Conservation (phyloP, 2,113 vertebrate species). For the Rynchops niger region DNA sequence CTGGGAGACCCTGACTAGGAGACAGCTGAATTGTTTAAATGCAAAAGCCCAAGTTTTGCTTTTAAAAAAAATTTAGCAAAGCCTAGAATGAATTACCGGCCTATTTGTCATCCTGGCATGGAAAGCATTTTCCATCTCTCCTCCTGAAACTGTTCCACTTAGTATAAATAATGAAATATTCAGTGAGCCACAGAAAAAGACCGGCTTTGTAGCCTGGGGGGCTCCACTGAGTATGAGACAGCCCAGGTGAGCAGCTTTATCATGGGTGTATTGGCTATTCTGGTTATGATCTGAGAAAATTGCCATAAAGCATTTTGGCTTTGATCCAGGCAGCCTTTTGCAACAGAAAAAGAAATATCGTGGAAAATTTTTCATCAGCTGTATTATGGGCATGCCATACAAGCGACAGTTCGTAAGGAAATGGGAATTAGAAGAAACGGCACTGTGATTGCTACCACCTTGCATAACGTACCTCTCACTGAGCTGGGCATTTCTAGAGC, state of each 20-base stretch:
- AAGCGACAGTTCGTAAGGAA: background rate
- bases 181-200: slow-evolving; percentile 4
- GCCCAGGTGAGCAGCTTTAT: slow-evolving; percentile 22
- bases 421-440: background rate
- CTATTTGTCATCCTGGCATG: slow-evolving; percentile 41
- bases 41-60: background rate
- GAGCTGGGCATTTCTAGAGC: background rate
- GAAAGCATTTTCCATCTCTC: slow-evolving; percentile 47
- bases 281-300: background rate
- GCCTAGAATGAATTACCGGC: slow-evolving; percentile 4
- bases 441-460: background rate
- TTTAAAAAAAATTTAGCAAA: background rate
- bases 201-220: background rate
- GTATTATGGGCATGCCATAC: background rate
- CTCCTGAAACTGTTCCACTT: slow-evolving; percentile 41
- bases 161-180: slow-evolving; percentile 63
- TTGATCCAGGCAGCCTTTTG: background rate
- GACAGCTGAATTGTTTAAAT: background rate
- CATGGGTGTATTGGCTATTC: background rate
- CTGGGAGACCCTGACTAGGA: background rate
- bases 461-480: background rate
- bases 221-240: background rate
- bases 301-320: background rate
- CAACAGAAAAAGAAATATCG: background rate
- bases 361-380: background rate